phyloP scores from a whole-genome alignment of 2,113 vertebrate genomes.

The Noturus placidus region DNA sequence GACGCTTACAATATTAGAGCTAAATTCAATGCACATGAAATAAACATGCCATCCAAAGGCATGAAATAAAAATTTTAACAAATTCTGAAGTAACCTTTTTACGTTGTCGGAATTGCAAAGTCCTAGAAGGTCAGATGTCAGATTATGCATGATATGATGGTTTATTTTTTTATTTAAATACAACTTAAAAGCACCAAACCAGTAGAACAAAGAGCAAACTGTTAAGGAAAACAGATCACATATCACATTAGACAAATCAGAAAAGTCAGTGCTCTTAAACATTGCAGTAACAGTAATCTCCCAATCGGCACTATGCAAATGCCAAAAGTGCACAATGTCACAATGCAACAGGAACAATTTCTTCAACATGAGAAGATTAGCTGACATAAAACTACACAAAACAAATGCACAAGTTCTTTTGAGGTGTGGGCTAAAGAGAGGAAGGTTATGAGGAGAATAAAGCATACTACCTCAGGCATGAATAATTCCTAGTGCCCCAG shows the following conservation, averaged over 20 bases:
- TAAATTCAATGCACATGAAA: not conserved
- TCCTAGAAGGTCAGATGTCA: not conserved
- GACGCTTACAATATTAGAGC: not conserved
- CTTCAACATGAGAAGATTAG: not conserved
- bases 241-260: not conserved
- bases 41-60: not conserved
- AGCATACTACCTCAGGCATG: constrained; percentile 18
- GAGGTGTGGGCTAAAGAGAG: not conserved
- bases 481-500: constrained; percentile 10
- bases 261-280: not conserved
- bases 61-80: not conserved
- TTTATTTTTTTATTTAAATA: not conserved
- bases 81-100: not conserved
- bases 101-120: not conserved
- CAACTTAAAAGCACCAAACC: not conserved
- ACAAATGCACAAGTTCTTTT: not conserved
- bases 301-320: not conserved
- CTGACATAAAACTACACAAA: not conserved
- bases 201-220: not conserved
- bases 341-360: not conserved
- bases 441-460: not conserved
- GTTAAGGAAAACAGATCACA: not conserved
- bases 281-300: not conserved
- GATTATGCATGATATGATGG: not conserved
- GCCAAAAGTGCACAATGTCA: not conserved